Conservation (phyloP, 2,888 invertebrate species). For the Diachrysia chrysitis region DNA sequence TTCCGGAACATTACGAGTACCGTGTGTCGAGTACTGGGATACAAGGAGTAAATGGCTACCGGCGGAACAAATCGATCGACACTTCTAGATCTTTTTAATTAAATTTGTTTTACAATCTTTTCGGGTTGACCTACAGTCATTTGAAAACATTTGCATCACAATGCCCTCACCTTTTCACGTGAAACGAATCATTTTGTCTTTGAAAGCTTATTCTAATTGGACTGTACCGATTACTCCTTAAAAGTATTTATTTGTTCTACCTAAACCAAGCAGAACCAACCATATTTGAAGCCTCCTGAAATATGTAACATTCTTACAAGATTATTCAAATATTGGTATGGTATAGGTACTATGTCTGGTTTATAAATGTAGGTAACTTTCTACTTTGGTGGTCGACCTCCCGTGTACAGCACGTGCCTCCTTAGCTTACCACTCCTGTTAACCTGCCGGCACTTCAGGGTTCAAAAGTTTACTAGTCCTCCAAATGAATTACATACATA, state of each 20-base stretch:
- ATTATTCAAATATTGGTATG: too few species aligned
- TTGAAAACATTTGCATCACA: too few species aligned
- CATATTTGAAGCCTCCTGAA: too few species aligned
- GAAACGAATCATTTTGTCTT: too few species aligned
- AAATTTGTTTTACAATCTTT: neutral
- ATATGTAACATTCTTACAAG: too few species aligned
- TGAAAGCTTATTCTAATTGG: too few species aligned
- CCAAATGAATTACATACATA: neutral
- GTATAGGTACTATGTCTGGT: too few species aligned
- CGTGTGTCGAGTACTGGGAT: neutral
- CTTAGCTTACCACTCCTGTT: neutral
- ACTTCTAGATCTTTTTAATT: neutral
- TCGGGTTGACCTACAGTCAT: too few species aligned
- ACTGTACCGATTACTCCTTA: too few species aligned
- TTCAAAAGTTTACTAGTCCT: neutral
- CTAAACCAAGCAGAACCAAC: too few species aligned
- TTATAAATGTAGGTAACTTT: neutral
- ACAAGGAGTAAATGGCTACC: neutral
- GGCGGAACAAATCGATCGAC: neutral
- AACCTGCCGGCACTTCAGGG: neutral
- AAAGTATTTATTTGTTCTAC: too few species aligned
- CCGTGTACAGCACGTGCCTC: neutral
- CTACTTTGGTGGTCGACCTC: neutral
- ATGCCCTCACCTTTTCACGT: too few species aligned
- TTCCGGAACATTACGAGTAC: constrained; percentile 65